A percentile compares a stretch with the other conserved stretches of the same genome.
phyloP scores from a whole-genome alignment of 2,888 invertebrate species.

The Unio pictorum region DNA sequence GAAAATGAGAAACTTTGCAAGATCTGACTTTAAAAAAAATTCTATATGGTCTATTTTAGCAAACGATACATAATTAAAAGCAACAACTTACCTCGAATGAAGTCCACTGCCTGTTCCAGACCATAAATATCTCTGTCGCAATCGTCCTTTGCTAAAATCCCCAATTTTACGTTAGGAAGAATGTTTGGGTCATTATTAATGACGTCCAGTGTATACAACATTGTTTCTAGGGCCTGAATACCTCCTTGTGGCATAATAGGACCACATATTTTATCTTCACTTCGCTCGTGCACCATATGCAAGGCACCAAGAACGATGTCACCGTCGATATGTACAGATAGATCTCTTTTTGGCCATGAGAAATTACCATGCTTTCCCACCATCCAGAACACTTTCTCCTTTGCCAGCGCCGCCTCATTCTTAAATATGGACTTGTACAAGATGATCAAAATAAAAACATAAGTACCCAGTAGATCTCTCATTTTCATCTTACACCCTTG shows the following conservation, averaged over 20 bases:
- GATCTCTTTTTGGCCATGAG: conserved; percentile 65
- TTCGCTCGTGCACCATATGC: conserved; percentile 94
- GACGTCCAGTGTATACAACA: conserved; percentile 90
- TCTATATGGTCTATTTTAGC: too few relatives aligned
- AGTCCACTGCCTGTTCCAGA: conserved; percentile 94
- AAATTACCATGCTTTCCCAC: conserved; percentile 53
- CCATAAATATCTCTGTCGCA: conserved; percentile 97
- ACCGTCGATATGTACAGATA: conserved; percentile 88
- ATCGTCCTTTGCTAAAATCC: conserved; percentile 92
- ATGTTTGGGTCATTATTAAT: conserved; percentile 76
- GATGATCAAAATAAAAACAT: too few relatives aligned
- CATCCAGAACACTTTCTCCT: conserved; percentile 29
- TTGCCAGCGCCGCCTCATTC: background rate
- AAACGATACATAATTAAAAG: too few relatives aligned
- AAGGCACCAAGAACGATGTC: conserved; percentile 90
- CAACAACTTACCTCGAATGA: conserved; percentile 87
- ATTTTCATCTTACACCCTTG: too few relatives aligned
- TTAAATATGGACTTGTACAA: too few relatives aligned
- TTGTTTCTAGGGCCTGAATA: conserved; percentile 86
- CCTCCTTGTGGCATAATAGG: conserved; percentile 94
- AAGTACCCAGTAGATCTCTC: too few relatives aligned
- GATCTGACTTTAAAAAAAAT: too few relatives aligned
- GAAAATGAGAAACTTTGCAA: too few relatives aligned
- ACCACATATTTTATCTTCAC: conserved; percentile 88
- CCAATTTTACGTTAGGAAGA: conserved; percentile 85